Conservation (phyloP, 2,797 vertebrate species). For the Neomorphus geoffroyi region DNA sequence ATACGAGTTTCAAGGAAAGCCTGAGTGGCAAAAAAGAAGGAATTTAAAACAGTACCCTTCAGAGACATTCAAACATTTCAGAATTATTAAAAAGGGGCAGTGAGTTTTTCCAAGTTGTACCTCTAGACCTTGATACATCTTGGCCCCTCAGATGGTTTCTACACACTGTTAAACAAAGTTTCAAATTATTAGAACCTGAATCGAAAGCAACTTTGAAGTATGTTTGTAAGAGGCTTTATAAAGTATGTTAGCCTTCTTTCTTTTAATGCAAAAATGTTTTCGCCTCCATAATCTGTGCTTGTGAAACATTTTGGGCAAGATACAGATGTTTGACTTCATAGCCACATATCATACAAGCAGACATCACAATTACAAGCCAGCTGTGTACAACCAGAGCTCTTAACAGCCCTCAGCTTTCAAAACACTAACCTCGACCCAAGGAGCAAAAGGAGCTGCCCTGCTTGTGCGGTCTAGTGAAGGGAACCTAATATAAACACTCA, state of each 20-base stretch:
- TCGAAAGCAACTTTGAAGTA: neutral
- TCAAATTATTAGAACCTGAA: neutral
- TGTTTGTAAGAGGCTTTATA: neutral
- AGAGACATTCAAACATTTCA: neutral
- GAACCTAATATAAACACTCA: neutral
- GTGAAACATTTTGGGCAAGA: neutral
- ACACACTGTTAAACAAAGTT: neutral
- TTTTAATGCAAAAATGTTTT: neutral
- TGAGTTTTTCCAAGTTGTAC: neutral
- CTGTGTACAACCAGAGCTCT: neutral
- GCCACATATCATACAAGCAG: neutral
- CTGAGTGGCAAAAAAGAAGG: neutral
- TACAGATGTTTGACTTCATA: neutral
- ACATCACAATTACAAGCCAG: neutral
- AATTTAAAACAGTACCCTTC: neutral
- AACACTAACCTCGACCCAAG: neutral
- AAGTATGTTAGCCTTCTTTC: neutral
- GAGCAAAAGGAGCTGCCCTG: neutral
- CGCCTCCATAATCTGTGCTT: neutral
- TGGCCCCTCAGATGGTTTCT: neutral
- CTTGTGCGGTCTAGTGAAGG: neutral
- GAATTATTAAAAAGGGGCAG: neutral
- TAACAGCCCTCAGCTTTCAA: conserved; percentile 15
- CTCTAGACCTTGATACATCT: neutral
- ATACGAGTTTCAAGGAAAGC: neutral